These are phyloP conservation scores for Tauraco hartlaubi DNA, from an alignment of 2,797 vertebrate genomes.

Conservation along the genomic window DNA sequence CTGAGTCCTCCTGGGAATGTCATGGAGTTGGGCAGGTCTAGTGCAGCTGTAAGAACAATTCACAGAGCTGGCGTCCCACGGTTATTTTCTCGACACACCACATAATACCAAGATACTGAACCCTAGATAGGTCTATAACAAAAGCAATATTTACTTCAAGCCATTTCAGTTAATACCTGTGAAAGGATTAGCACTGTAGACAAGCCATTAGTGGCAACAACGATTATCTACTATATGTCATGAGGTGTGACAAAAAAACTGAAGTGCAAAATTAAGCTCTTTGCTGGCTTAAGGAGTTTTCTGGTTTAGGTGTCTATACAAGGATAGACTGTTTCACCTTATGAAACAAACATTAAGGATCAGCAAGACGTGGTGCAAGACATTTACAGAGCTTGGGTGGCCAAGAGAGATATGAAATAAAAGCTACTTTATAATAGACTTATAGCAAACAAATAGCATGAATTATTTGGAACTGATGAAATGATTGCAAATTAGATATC, in stretches of 20 bases:
- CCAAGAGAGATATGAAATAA: not conserved
- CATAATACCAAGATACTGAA: not conserved
- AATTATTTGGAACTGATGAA: not conserved
- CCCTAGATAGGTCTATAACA: not conserved
- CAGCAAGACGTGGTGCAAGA: not conserved
- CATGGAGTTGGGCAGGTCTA: not conserved
- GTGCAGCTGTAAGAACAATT: not conserved
- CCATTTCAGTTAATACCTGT: conserved; percentile 29
- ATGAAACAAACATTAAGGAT: conserved; percentile 22
- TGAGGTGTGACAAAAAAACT: conserved; percentile 41
- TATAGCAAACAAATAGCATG: conserved; percentile 12
- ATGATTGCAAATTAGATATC: not conserved
- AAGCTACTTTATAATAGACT: not conserved
- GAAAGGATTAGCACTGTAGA: conserved; percentile 41
- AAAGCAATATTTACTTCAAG: conserved; percentile 5
- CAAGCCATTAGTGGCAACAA: conserved; percentile 29
- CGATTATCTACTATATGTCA: conserved; percentile 1
- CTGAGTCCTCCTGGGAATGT: not conserved
- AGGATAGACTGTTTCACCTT: not conserved
- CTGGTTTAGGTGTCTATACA: not conserved
- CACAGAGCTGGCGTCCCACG: not conserved
- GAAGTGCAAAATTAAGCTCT: conserved; percentile 54
- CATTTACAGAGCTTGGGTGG: not conserved
- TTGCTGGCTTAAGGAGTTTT: conserved; percentile 39
- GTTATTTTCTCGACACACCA: not conserved